Evolutionary conservation across 2,888 invertebrate genomes (phyloP).

Genomic region (Zhengitettix transpicula): DNA sequence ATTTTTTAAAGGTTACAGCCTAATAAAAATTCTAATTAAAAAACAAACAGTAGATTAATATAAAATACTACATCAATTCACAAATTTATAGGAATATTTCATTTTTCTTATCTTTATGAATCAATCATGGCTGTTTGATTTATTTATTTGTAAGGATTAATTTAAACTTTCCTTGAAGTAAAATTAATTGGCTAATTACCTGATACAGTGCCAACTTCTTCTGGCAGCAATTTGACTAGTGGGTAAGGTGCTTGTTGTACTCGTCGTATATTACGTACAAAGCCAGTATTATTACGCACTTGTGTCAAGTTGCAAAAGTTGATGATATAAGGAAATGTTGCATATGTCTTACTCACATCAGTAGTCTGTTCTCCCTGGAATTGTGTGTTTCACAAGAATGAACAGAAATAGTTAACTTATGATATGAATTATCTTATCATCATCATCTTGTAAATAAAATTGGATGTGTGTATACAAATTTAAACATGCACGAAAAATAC

Average conservation of each 20-base stretch:
- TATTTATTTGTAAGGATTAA: neutral
- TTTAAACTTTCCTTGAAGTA: too few relatives aligned
- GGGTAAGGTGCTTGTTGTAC: conserved; percentile 72
- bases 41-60: neutral
- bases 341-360: conserved; percentile 50
- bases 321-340: conserved; percentile 55
- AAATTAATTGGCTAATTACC: conserved; percentile 13
- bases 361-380: conserved; percentile 51
- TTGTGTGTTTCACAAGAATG: conserved; percentile 1
- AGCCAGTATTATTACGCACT: conserved; percentile 53
- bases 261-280: conserved; percentile 51
- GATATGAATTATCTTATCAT: neutral
- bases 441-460: too few relatives aligned
- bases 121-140: neutral
- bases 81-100: too few relatives aligned
- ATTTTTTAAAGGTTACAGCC: neutral
- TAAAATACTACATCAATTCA: neutral
- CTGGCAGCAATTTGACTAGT: conserved; percentile 45
- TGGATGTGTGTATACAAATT: too few relatives aligned
- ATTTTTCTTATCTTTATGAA: too few relatives aligned
- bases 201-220: conserved; percentile 58
- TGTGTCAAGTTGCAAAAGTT: conserved; percentile 62
- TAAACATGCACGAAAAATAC: too few relatives aligned
- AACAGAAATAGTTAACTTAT: neutral
- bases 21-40: neutral